phyloP scores from a whole-genome alignment of 1,140 invertebrate species.

The Hyposmocoma kahamanoa region DNA sequence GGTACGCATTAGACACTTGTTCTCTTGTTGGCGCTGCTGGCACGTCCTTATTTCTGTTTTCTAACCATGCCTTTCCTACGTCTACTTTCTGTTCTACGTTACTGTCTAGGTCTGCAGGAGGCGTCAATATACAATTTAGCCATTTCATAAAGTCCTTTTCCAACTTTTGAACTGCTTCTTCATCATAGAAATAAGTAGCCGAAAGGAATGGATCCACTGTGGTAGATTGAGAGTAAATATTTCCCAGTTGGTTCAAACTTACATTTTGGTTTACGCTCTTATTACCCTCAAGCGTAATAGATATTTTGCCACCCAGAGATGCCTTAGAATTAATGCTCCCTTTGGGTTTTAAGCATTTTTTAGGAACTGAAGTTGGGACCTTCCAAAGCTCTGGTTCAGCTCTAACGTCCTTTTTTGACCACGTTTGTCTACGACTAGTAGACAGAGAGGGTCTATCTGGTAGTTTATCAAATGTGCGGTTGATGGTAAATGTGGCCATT shows the following conservation, averaged over 20 bases:
- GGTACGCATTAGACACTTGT: conserved; percentile 77
- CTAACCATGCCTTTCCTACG: conserved; percentile 83
- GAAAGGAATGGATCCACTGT: conserved; percentile 81
- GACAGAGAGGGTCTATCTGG: conserved; percentile 16
- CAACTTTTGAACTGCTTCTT: conserved; percentile 85
- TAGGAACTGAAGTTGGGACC: conserved; percentile 34
- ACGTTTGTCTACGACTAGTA: conserved; percentile 27
- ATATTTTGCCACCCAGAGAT: conserved; percentile 23
- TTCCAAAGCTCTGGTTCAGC: conserved; percentile 56
- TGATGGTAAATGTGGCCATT: conserved; percentile 47
- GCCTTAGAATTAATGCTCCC: conserved; percentile 17
- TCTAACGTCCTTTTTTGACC: conserved; percentile 55
- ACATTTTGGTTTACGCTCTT: conserved; percentile 25
- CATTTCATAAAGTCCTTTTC: conserved; percentile 89
- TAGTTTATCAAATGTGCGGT: conserved; percentile 52
- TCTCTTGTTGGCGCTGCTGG: conserved; percentile 80
- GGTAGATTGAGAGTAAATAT: conserved; percentile 75
- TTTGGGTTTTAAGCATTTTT: conserved; percentile 35
- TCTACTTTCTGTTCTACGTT: conserved; percentile 78
- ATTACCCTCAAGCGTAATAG: conserved; percentile 11
- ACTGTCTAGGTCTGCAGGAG: conserved; percentile 81
- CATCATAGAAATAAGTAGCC: conserved; percentile 83
- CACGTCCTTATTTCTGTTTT: conserved; percentile 78
- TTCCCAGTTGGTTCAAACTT: conserved; percentile 44
- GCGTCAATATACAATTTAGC: conserved; percentile 90